Evolutionary conservation across 92 coral and sea anemone genomes (phyloP).

Genomic region (Muricea muricata): DNA sequence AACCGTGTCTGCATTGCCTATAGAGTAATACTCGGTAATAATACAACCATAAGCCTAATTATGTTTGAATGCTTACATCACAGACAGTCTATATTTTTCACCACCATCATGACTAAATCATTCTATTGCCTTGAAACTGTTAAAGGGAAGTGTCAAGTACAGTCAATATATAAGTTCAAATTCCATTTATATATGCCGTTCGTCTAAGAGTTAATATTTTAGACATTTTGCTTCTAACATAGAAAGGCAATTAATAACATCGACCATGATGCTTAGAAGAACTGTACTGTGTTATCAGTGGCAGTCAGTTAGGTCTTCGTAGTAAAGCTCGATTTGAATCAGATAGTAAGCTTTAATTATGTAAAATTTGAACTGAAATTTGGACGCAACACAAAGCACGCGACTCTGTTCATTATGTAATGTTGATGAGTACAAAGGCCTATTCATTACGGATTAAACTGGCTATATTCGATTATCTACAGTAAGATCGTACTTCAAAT

Average conservation of each 20-base stretch:
- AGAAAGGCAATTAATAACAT: background rate
- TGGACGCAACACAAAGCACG: background rate
- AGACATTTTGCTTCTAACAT: background rate
- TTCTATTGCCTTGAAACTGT: background rate
- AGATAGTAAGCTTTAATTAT: background rate
- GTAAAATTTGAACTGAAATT: background rate
- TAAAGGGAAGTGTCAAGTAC: background rate
- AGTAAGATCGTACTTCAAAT: too few species aligned
- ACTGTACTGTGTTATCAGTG: too few species aligned
- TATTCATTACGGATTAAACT: slow-evolving; percentile 1
- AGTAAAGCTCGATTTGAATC: background rate
- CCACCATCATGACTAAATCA: background rate
- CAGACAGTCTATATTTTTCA: background rate
- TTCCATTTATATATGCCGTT: background rate
- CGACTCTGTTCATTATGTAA: background rate
- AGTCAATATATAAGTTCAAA: background rate
- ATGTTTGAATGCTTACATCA: background rate
- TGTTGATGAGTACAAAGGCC: slow-evolving; percentile 1
- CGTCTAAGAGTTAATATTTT: background rate
- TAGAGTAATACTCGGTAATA: background rate
- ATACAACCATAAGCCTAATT: background rate
- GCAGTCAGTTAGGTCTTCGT: background rate
- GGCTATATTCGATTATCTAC: too few species aligned
- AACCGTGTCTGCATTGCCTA: background rate
- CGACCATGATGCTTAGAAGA: too few species aligned